Conservation (phyloP, 2,113 vertebrate genomes). For the Neolamprologus falcicula region DNA sequence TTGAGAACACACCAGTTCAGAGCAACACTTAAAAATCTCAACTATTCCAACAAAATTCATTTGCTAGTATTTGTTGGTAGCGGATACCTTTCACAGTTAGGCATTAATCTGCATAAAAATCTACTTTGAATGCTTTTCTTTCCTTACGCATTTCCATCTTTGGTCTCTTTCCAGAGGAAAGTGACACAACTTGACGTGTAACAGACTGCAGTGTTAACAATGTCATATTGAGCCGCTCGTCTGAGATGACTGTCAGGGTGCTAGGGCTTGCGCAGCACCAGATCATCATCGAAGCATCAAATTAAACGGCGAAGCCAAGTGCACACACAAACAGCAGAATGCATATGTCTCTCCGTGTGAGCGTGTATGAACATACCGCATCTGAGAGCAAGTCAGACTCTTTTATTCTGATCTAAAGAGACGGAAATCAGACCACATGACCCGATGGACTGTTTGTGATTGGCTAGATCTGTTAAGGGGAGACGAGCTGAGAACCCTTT, state of each 20-base stretch:
- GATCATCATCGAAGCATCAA: background rate
- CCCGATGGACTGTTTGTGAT: conserved; percentile 32
- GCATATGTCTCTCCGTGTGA: background rate
- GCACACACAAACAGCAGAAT: background rate
- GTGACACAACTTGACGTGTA: background rate
- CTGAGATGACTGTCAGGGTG: background rate
- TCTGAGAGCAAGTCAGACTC: background rate
- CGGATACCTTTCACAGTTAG: background rate
- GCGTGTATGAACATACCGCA: background rate
- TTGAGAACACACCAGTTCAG: background rate
- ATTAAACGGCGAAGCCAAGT: background rate
- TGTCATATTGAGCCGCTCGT: background rate
- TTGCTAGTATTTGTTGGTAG: background rate
- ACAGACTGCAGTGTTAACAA: background rate
- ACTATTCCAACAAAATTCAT: background rate
- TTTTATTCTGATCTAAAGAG: conserved; percentile 37
- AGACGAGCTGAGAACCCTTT: background rate
- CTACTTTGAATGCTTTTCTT: background rate
- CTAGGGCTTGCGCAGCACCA: background rate
- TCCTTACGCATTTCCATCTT: background rate
- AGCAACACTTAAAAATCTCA: background rate
- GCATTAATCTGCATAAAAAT: background rate
- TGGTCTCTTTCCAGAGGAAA: background rate
- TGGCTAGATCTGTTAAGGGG: conserved; percentile 7
- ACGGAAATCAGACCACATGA: conserved; percentile 49